Conservation (phyloP, 2,113 vertebrate species). For the Ellobius talpinus region DNA sequence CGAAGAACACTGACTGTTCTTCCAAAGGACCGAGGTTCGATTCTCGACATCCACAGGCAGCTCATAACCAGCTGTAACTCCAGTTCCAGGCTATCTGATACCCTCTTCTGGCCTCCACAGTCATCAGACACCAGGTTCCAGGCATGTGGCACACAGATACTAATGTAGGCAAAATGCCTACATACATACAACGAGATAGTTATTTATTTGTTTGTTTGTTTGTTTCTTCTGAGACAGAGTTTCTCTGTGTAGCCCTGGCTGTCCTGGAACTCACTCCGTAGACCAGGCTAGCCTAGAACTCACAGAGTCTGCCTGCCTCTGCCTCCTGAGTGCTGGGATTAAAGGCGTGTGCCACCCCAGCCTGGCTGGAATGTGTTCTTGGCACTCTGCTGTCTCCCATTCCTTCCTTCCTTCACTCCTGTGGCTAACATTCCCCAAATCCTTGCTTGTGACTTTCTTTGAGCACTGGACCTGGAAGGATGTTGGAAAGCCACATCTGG, state of each 20-base stretch:
- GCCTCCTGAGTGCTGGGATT: neutral
- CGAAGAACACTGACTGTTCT: neutral
- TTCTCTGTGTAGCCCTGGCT: neutral
- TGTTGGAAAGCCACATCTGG: neutral
- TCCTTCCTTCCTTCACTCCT: neutral
- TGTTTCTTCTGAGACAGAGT: neutral
- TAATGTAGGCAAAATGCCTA: neutral
- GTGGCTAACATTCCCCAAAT: neutral
- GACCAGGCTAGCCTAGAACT: neutral
- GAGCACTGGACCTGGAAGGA: neutral
- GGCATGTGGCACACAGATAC: neutral
- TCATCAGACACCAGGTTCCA: neutral
- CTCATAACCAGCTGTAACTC: neutral
- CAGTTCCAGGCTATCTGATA: neutral
- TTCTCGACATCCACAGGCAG: neutral
- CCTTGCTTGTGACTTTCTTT: neutral
- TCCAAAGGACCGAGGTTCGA: neutral
- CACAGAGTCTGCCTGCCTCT: neutral
- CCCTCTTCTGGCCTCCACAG: neutral
- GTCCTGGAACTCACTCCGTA: neutral
- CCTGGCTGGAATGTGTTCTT: neutral
- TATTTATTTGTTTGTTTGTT: neutral
- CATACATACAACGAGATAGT: too few species aligned
- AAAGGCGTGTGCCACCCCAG: neutral
- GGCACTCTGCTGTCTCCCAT: neutral